Evolutionary conservation across 2,113 vertebrate genomes (phyloP).

Genomic region (Mirza zaza): DNA sequence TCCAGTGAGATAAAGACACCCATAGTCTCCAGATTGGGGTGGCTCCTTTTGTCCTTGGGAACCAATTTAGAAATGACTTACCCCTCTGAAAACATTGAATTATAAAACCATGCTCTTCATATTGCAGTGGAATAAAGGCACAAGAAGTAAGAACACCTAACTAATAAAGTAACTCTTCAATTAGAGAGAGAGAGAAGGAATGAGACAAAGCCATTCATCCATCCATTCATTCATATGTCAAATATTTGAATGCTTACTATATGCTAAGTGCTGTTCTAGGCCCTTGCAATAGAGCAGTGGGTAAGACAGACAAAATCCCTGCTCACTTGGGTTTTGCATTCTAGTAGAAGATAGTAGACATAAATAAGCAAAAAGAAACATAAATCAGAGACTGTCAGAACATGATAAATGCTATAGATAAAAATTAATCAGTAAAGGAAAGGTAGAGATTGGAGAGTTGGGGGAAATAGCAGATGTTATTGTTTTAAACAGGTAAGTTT

Average conservation of each 20-base stretch:
- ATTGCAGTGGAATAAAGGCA: neutral
- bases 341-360: neutral
- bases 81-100: neutral
- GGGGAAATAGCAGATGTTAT: neutral
- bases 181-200: neutral
- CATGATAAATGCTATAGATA: neutral
- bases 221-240: neutral
- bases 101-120: neutral
- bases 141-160: neutral
- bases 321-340: neutral
- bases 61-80: neutral
- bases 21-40: neutral
- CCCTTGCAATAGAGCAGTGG: neutral
- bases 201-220: neutral
- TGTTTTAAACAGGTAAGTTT: neutral
- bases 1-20: neutral
- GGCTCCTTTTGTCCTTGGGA: neutral
- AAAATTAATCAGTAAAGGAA: constrained; percentile 41
- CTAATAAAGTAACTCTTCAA: neutral
- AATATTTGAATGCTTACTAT: neutral
- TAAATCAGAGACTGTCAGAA: neutral
- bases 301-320: neutral
- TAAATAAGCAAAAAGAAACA: neutral
- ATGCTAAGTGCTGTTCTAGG: neutral
- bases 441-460: neutral